Evolutionary conservation across 1,140 invertebrate species (phyloP).

Genomic region (Trissolcus basalis): DNA sequence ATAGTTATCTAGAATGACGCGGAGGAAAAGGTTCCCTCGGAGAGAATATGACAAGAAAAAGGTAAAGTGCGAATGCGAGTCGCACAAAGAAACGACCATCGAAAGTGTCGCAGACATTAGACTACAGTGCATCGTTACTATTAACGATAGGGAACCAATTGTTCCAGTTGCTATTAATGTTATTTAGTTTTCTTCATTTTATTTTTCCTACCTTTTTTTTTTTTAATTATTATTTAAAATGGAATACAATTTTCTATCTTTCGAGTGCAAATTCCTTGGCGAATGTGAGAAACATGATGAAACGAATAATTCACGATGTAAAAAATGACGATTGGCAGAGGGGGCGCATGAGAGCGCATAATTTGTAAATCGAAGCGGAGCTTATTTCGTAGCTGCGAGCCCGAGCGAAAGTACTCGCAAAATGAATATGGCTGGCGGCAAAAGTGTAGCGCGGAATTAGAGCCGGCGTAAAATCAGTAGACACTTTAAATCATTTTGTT

Average conservation of each 20-base stretch:
- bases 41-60: slow-evolving; percentile 20
- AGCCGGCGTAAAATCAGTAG: slow-evolving; percentile 30
- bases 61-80: slow-evolving; percentile 39
- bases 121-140: slow-evolving; percentile 65
- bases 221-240: neutral
- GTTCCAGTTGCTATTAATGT: slow-evolving; percentile 56
- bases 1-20: slow-evolving; percentile 19
- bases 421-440: slow-evolving; percentile 32
- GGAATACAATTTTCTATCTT: neutral
- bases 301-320: slow-evolving; percentile 17
- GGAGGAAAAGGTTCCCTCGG: slow-evolving; percentile 30
- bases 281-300: neutral
- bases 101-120: slow-evolving; percentile 61
- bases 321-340: slow-evolving; percentile 9
- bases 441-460: slow-evolving; percentile 23
- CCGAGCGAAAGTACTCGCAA: slow-evolving; percentile 25
- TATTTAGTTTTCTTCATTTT: neutral
- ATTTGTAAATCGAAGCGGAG: slow-evolving; percentile 41
- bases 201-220: neutral
- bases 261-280: neutral
- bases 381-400: slow-evolving; percentile 30
- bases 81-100: slow-evolving; percentile 28
- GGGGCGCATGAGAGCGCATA: slow-evolving; percentile 11
- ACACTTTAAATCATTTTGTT: slow-evolving; percentile 51
- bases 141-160: slow-evolving; percentile 69